Conservation (phyloP, 2,113 vertebrate genomes). For the Gymnocephalus cernua region DNA sequence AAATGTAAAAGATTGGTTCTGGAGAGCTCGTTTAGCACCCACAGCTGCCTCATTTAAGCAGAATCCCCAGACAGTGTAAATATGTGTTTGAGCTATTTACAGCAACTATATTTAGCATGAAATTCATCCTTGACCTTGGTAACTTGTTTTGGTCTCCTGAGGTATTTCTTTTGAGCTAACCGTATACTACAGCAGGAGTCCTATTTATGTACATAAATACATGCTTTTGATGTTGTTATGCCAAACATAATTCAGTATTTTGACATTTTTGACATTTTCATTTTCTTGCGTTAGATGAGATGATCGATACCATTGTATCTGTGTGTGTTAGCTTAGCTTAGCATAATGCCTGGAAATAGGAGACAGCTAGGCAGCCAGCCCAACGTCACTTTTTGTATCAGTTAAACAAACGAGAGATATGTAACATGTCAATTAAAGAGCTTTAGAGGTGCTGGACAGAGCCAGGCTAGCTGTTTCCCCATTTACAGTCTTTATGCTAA, state of each 20-base stretch:
- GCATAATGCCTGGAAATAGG: too few species aligned
- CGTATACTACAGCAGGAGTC: neutral
- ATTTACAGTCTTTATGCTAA: neutral
- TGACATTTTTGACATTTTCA: neutral
- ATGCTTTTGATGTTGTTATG: neutral
- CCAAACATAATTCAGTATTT: neutral
- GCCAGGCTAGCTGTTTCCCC: neutral
- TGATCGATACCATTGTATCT: neutral
- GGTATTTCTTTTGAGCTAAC: neutral
- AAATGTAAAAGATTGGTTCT: conserved; percentile 27
- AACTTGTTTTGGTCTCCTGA: conserved; percentile 21
- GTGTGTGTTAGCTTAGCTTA: neutral
- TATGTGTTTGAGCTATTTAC: conserved; percentile 44
- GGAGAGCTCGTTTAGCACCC: conserved; percentile 34
- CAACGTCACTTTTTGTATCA: neutral
- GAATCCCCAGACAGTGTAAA: conserved; percentile 52
- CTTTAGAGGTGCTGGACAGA: neutral
- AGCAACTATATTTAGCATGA: conserved; percentile 13
- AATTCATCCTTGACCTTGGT: conserved; percentile 32
- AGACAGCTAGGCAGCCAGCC: neutral
- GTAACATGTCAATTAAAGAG: neutral
- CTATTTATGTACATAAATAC: neutral
- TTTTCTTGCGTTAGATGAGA: neutral
- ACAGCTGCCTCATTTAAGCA: conserved; percentile 26
- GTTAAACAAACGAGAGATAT: neutral